These are phyloP conservation scores for Pandion haliaetus DNA, from an alignment of 2,113 vertebrate genomes.

Conservation along the genomic window DNA sequence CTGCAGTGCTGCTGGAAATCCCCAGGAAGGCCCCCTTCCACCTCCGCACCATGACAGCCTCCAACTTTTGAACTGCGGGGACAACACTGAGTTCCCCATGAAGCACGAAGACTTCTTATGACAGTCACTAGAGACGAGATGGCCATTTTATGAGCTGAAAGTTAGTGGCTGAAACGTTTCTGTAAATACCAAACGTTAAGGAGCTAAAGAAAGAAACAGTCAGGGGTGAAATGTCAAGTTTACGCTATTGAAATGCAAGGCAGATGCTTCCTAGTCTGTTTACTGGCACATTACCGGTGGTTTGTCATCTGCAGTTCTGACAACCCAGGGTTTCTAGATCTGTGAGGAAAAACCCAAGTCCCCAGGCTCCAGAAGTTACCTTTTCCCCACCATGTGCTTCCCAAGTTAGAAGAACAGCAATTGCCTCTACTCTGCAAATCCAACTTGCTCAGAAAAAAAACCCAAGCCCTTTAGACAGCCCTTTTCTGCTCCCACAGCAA, in stretches of 20 bases:
- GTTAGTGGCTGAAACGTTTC: neutral
- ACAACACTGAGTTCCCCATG: neutral
- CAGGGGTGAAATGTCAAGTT: neutral
- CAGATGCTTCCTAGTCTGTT: neutral
- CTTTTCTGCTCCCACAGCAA: neutral
- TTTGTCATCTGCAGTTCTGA: neutral
- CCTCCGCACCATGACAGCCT: neutral
- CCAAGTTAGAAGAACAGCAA: neutral
- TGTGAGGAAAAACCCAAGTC: neutral
- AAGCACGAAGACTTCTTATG: neutral
- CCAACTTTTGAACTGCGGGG: too few relatives aligned
- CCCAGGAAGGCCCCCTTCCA: neutral
- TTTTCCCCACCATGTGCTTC: neutral
- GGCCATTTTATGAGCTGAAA: neutral
- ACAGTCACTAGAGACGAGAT: neutral
- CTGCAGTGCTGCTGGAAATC: neutral
- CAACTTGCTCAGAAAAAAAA: neutral
- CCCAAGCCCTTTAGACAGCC: neutral
- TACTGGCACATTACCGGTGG: rapidly evolving
- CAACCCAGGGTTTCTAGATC: neutral
- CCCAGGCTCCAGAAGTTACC: neutral
- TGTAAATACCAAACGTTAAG: neutral
- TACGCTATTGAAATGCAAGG: neutral
- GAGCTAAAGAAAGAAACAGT: neutral
- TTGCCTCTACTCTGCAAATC: neutral